Base-by-base conservation (phyloP, 2,888 invertebrate genomes). In the Zaprionus lineosus region DNA sequence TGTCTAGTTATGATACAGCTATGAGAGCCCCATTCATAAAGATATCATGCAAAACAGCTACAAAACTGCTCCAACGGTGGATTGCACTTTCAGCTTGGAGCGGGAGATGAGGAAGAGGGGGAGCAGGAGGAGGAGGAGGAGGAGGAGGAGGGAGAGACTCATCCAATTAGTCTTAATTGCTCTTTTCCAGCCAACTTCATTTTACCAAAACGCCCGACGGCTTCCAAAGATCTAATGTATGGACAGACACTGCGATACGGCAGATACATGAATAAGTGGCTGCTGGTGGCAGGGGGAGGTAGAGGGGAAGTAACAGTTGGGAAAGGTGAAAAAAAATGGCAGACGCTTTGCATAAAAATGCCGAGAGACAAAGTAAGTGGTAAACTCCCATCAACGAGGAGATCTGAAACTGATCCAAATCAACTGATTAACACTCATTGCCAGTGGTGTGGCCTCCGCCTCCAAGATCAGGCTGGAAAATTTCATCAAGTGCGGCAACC, bases 141-240 rank as follows among this genome's bases (percentile, higher is more conserved):
- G 16, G 8, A 19, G 33, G 16, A 53, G 21, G 16, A 33, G 56
- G 39, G 11, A 53, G 52, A 40, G 58, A 53, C 59, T 58, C 61
- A 52, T 31, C 82, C 78, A 81, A 84, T 78, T 84, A 78, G 84
- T 74, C 68, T 77, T 78, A 78, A 84, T 78, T 84, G 68, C 68
- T 66, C 41, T 63, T 72, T 48, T 31, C 40, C 31, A 58, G 52
- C 57, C 47, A 68, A 56, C 58, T 65, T 73, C 57, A 83, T 73
- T 67, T 65, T 55, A 60, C 62, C 44, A 53, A 61, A 56, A 33
- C 18, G 34, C 52, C 52, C 16, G 40, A 50, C 52, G 64, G 64
- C 63, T 24, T 40, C 33, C 39, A 52, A n/a, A 34, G 24, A 18
- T 33, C 51, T 41, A 36, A 24, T 40, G n/a, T n/a, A 34, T 29